Percentiles rank a stretch among this genome's conserved stretches.
phyloP scores from a whole-genome alignment of 2,888 invertebrate genomes.

The Rhorus exstirpatorius region DNA sequence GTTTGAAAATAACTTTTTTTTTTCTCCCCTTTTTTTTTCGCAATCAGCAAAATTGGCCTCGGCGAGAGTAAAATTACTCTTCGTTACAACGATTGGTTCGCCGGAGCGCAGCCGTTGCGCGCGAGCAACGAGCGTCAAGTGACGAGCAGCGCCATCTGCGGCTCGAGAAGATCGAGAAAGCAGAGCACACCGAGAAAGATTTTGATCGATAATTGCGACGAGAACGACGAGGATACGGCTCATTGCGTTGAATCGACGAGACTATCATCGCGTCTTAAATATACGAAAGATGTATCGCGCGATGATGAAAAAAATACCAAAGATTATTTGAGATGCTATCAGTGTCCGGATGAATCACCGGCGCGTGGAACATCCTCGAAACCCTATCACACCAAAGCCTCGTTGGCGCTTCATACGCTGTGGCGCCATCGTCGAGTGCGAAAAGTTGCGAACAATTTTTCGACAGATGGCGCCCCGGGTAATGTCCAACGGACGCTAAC shows the following conservation, averaged over 20 bases:
- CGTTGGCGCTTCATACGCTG: conserved; percentile 86
- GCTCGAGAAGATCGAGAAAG: conserved; percentile 86
- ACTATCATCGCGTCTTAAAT: conserved; percentile 66
- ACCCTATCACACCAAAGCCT: conserved; percentile 86
- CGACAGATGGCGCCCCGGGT: background rate
- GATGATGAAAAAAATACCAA: conserved; percentile 62
- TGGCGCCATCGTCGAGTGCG: conserved; percentile 86
- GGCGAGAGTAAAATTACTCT: conserved; percentile 37
- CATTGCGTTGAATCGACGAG: no score
- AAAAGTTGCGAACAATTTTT: conserved; percentile 13
- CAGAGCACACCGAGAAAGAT: conserved; percentile 87
- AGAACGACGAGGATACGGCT: conserved; percentile 46
- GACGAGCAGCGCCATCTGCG: conserved; percentile 72
- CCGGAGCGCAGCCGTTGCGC: conserved; percentile 3
- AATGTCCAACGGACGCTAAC: background rate
- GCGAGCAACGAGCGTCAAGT: conserved; percentile 26
- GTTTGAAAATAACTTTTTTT: no score
- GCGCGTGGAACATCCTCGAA: conserved; percentile 83
- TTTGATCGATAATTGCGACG: conserved; percentile 76
- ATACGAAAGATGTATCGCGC: conserved; percentile 77
- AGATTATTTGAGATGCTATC: conserved; percentile 76
- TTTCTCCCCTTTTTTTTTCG: background rate
- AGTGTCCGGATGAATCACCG: conserved; percentile 83
- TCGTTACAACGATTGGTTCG: conserved; percentile 54
- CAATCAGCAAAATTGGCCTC: conserved; percentile 53